Percentiles rank a stretch among this genome's conserved stretches.
Evolutionary conservation across 2,888 invertebrate genomes (phyloP).

Genomic region (Pristionchus exspectatus): DNA sequence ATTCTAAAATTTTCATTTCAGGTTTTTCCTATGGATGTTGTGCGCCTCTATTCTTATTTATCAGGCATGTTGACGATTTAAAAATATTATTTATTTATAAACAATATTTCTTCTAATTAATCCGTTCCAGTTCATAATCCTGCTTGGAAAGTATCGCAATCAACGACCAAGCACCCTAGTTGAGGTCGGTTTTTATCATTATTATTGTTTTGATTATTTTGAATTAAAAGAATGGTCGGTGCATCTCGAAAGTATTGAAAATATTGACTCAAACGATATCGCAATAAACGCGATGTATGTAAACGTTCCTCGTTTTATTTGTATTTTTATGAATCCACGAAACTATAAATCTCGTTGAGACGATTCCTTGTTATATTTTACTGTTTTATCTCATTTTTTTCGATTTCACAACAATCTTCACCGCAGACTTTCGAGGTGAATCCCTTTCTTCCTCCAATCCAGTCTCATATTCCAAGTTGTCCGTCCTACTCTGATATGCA

Average conservation of each 20-base stretch:
- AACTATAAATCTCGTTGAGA: background rate
- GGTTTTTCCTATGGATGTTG: constrained; percentile 60
- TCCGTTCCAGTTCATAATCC: constrained; percentile 21
- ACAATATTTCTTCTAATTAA: background rate
- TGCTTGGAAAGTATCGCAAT: constrained; percentile 34
- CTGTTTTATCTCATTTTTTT: background rate
- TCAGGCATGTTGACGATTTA: constrained; percentile 53
- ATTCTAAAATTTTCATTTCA: constrained; percentile 31
- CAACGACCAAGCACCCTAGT: constrained; percentile 18
- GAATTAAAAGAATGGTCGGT: background rate
- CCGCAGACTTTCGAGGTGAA: background rate
- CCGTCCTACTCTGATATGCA: background rate
- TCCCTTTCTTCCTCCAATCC: background rate
- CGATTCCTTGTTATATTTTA: background rate
- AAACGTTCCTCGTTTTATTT: background rate
- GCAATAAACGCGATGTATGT: background rate
- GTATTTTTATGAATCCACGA: background rate
- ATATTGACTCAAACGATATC: background rate
- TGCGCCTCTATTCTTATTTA: constrained; percentile 56
- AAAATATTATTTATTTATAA: background rate
- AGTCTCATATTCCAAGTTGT: background rate
- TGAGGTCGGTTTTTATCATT: background rate
- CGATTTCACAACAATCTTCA: background rate
- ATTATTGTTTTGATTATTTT: background rate
- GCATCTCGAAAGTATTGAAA: background rate